These are phyloP conservation scores for human DNA, from an alignment of 2,113 vertebrate genomes.

Conservation along the genomic window DNA sequence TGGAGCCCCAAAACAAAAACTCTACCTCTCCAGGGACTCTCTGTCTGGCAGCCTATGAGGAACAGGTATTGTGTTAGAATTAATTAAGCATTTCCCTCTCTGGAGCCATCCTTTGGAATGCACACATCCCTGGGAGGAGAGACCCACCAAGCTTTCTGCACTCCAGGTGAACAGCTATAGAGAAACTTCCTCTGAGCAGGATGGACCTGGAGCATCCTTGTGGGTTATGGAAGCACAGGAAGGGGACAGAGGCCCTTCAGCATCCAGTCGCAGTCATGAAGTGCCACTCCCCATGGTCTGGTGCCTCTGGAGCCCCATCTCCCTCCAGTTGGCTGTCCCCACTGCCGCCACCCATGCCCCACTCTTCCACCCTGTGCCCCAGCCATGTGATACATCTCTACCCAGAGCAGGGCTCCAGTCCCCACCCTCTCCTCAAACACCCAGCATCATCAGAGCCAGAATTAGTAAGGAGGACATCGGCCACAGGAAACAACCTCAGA, in stretches of 20 bases:
- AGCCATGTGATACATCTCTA: rapidly evolving
- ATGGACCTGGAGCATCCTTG: not conserved
- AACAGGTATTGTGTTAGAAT: not conserved
- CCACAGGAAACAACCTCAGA: not conserved
- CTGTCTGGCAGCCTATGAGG: not conserved
- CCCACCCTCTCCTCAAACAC: rapidly evolving
- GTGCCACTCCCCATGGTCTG: too few species aligned
- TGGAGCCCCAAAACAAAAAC: not conserved
- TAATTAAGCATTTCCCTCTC: not conserved
- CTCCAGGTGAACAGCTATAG: not conserved
- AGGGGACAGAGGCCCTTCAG: not conserved
- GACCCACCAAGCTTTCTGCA: not conserved
- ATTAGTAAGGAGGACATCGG: too few species aligned
- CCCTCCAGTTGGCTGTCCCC: not conserved
- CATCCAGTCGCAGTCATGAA: not conserved
- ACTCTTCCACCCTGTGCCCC: not conserved
- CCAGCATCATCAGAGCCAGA: not conserved
- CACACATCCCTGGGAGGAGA: not conserved
- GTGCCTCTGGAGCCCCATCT: not conserved
- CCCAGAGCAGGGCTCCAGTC: not conserved
- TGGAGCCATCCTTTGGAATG: not conserved
- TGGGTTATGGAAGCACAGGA: not conserved
- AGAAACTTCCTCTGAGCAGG: not conserved
- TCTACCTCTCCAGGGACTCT: not conserved
- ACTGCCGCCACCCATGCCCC: not conserved